Base-by-base conservation (phyloP, 2,797 vertebrate genomes). In the Naso thynnoides region DNA sequence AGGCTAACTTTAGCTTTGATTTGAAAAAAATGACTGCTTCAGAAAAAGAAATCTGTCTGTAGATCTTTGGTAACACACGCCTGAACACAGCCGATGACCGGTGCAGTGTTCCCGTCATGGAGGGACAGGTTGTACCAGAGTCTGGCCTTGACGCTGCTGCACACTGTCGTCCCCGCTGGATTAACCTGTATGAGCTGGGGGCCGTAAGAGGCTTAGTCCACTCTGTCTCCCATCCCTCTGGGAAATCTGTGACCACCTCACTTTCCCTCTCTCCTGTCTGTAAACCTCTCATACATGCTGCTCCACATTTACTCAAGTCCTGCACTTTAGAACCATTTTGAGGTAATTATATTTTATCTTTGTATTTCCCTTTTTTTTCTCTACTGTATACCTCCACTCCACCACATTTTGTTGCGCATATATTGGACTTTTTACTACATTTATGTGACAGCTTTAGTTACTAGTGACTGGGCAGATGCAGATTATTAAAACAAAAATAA, bases 151-250 rank as follows among this genome's bases (percentile, higher is more conserved):
- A 50, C 13, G 8, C 5, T 31, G 60, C 14, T 1, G 50, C 63
- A 16, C 64, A 19, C 29, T 31, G 47, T 65, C 47, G 6, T 76
- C 57, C 53, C 52, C 0, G 19, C 61, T 65, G 79, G 89, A 88
- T 90, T 86, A 89, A 89, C 86, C 83, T 87, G 86, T 14, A 70
- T 69, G 66, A 66, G 38, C 67, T 23, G 76, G 68, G 54, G 84
- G 76, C 69, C 18, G 14, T 86, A 88, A 90, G 87, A 92, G 84
- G 91, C 83, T 93, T 91, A 89, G 68, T 68, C 65, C 61, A 27
- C 60, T 73, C 68, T 42, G 36, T 27, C 33, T 63, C 65, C 49
- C 55, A 3, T 53, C 62, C 14, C 48, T 56, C 49, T 76, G 59
- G 66, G 33, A 63, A 75, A 79, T 59, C 49, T 38, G n/a, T 49